Conservation (phyloP, 2,113 vertebrate species). For the Recurvirostra avosetta region DNA sequence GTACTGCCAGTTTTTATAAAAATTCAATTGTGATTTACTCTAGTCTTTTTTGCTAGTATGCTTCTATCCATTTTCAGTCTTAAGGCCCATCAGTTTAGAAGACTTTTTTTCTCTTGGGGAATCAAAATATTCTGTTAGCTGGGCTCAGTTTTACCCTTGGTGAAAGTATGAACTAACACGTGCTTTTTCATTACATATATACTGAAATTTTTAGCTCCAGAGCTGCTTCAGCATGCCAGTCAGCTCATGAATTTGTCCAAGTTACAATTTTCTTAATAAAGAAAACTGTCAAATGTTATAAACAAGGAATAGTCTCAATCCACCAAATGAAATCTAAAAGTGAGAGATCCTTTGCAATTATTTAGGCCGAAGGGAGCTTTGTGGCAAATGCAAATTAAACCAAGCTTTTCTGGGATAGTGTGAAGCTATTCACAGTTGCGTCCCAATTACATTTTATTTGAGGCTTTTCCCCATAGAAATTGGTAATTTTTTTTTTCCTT, state of each 20-base stretch:
- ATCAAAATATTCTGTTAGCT: constrained; percentile 1
- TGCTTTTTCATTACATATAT: background rate
- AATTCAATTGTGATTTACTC: constrained; percentile 9
- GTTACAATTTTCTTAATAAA: constrained; percentile 27
- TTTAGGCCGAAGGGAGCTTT: constrained; percentile 29
- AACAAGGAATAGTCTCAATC: constrained; percentile 20
- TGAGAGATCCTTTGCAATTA: constrained; percentile 27
- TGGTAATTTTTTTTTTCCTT: background rate
- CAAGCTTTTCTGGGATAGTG: constrained; percentile 13
- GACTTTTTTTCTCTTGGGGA: background rate
- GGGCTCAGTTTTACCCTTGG: background rate
- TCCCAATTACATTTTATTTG: constrained; percentile 49
- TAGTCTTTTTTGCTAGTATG: background rate
- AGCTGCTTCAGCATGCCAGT: background rate
- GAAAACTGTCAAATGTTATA: constrained; percentile 20
- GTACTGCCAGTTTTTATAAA: background rate
- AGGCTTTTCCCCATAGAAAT: constrained; percentile 41
- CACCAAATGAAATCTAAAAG: constrained; percentile 34
- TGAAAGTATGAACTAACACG: background rate
- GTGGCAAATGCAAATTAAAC: constrained; percentile 57
- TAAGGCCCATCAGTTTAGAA: background rate
- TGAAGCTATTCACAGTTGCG: constrained; percentile 9
- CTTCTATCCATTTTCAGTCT: constrained; percentile 4
- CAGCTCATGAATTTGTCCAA: background rate
- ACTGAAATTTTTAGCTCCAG: background rate